Evolutionary conservation across 1,140 invertebrate genomes (phyloP), one percentile per base, ranked within the genome.

Genomic region (Frieseomelitta varia): DNA sequence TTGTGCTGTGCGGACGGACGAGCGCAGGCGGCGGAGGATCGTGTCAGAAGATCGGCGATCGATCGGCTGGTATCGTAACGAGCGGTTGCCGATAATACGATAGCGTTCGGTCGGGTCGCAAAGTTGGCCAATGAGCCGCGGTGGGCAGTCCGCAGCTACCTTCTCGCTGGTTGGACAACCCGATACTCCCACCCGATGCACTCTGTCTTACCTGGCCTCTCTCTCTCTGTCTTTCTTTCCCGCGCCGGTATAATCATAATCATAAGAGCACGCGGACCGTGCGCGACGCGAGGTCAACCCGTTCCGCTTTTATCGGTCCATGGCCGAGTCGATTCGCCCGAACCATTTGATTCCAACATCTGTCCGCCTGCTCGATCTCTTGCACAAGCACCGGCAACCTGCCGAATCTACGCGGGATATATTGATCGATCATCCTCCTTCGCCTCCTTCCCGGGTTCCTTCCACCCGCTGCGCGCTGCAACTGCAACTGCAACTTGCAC

Each of bases 81-180:
- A 87, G 68, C 81, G 67, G 82, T 69, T 47, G 68, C 80, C 85
- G 90, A 92, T 90, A 91, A 91, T 90, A 85, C 85, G 88, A 92
- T 88, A 92, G 87, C 88, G 87, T 85, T 85, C 34, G 61, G 65
- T 85, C 83, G 87, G 87, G 84, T 92, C 90, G 87, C 88, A 84
- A 91, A 92, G 90, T 93, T 87, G 92, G 90, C 93, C 93, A 94
- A 94, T 94, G 91, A 92, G 93, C 92, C 93, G 90, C 91, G 79
- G 93, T 94, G 93, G 93, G 93, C 93, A 93, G 93, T 94, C 92
- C 92, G 74, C 92, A 87, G 87, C 90, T 91, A 91, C 92, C 90
- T 91, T 92, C 90, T 81, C 90, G 90, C 90, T 93, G 91, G 92
- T 93, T 93, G 93, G 93, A 92, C 92, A 91, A 93, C 92, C 84